A percentile compares a stretch with the other conserved stretches of the same genome.
phyloP scores from a whole-genome alignment of 2,888 invertebrate species.

The Ferdinandea cuprea region DNA sequence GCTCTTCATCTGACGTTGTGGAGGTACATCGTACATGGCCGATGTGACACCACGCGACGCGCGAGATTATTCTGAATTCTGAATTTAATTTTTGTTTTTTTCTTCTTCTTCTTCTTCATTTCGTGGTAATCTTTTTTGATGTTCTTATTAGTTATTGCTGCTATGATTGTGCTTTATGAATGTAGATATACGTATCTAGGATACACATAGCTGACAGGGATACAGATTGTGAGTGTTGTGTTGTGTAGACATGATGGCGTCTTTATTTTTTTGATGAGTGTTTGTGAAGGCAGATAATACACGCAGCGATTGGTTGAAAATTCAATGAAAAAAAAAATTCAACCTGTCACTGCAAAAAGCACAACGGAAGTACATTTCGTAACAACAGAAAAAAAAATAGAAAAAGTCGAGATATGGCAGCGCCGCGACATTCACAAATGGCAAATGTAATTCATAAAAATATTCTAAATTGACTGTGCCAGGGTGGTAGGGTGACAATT shows the following conservation, averaged over 20 bases:
- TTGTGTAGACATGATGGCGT: neutral
- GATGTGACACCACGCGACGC: conserved; percentile 50
- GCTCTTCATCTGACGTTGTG: too few species aligned
- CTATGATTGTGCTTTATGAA: conserved; percentile 3
- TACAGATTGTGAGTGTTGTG: neutral
- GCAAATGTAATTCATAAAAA: too few species aligned
- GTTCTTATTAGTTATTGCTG: conserved; percentile 45
- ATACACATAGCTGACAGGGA: neutral
- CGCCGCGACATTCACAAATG: too few species aligned
- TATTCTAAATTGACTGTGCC: too few species aligned
- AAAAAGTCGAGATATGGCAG: too few species aligned
- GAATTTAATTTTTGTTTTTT: too few species aligned
- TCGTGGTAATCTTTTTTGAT: conserved; percentile 31
- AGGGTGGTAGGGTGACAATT: too few species aligned
- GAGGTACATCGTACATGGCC: too few species aligned
- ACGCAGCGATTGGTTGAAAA: neutral
- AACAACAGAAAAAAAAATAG: too few species aligned
- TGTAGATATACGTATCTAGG: conserved; percentile 9
- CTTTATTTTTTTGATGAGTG: conserved; percentile 15
- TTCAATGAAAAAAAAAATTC: neutral
- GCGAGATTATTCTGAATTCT: conserved; percentile 35
- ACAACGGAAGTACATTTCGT: neutral
- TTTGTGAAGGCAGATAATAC: neutral
- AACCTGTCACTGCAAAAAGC: neutral
- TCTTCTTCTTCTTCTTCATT: too few species aligned